Conservation (phyloP, 64 coral and sea anemone species). For the Pocillopora verrucosa region DNA sequence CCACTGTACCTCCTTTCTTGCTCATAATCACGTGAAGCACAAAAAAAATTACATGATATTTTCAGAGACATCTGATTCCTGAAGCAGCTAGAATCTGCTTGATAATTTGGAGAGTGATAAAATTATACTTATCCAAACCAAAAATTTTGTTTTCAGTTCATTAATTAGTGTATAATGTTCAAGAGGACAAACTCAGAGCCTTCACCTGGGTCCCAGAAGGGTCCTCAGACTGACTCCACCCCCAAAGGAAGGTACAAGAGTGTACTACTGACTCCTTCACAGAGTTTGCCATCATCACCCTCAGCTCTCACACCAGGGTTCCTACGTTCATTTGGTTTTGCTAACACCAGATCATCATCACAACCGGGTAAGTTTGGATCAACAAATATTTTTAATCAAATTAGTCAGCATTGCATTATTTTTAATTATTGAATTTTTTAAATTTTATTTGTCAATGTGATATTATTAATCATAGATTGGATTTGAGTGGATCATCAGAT, state of each 20-base stretch:
- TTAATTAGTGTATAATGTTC: not conserved
- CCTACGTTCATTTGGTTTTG: slow-evolving; percentile 30
- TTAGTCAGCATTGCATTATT: too few relatives aligned
- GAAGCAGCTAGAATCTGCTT: too few relatives aligned
- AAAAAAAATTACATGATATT: too few relatives aligned
- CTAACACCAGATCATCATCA: not conserved
- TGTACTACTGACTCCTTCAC: not conserved
- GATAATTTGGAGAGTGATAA: too few relatives aligned
- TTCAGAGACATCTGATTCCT: too few relatives aligned
- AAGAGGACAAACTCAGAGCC: not conserved
- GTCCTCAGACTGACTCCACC: not conserved
- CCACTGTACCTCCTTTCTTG: too few relatives aligned
- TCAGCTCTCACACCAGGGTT: not conserved
- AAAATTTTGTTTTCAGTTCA: not conserved
- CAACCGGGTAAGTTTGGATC: not conserved
- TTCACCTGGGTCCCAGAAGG: not conserved
- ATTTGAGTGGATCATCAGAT: too few relatives aligned
- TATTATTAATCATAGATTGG: too few relatives aligned
- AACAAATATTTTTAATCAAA: not conserved
- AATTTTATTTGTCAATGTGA: too few relatives aligned
- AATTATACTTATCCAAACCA: too few relatives aligned
- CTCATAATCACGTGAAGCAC: too few relatives aligned
- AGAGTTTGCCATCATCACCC: not conserved
- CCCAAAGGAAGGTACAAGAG: slow-evolving; percentile 27
- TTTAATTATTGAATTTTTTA: too few relatives aligned